These are phyloP conservation scores for Thunnus thynnus DNA, from an alignment of 2,113 vertebrate species.

Conservation along the genomic window DNA sequence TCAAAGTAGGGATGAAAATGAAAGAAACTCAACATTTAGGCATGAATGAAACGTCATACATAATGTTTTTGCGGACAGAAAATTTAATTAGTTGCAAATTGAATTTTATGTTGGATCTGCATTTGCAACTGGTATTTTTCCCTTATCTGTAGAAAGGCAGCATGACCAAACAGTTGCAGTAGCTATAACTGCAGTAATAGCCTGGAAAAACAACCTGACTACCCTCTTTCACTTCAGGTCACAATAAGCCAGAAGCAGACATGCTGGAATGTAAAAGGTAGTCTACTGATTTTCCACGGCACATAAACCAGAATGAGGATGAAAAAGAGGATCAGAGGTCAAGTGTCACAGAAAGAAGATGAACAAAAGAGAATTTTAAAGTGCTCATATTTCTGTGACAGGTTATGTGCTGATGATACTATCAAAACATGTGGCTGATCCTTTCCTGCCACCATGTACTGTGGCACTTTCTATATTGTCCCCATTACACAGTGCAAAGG, in stretches of 20 bases:
- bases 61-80: conserved; percentile 28
- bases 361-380: conserved; percentile 57
- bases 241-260: conserved; percentile 50
- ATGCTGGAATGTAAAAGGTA: conserved; percentile 64
- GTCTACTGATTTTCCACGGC: conserved; percentile 72
- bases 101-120: conserved; percentile 36
- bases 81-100: conserved; percentile 51
- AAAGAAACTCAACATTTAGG: conserved; percentile 5
- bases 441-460: background rate
- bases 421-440: conserved; percentile 52
- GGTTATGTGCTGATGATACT: conserved; percentile 34
- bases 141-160: conserved; percentile 31
- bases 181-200: conserved; percentile 30
- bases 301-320: conserved; percentile 66
- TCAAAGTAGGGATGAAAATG: conserved; percentile 17
- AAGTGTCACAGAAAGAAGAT: conserved; percentile 66
- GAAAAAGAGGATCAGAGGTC: conserved; percentile 69
- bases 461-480: background rate
- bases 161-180: conserved; percentile 28
- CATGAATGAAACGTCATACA: conserved; percentile 37
- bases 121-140: conserved; percentile 18
- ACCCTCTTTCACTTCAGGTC: conserved; percentile 42
- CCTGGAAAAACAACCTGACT: background rate
- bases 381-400: conserved; percentile 71
- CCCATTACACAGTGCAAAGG: conserved; percentile 9